Conservation (phyloP, 92 coral and sea anemone species). For the Metridium senile region DNA sequence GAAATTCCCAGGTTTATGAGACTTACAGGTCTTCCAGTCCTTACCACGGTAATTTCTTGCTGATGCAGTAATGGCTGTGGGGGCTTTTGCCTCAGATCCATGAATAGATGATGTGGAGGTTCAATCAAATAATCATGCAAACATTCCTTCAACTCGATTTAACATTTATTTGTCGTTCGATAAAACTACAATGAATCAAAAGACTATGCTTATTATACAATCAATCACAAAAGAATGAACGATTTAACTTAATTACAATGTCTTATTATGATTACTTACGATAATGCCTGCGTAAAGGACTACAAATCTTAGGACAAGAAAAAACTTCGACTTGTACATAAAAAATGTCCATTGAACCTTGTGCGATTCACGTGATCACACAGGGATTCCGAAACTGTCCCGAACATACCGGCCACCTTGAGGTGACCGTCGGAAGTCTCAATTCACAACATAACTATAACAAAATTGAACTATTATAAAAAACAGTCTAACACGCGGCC, state of each 20-base stretch:
- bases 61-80: constrained; percentile 5
- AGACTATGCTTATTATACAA: no score
- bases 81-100: neutral
- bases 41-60: constrained; percentile 34
- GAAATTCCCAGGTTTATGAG: constrained; percentile 43
- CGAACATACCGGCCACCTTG: constrained; percentile 8
- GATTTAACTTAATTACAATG: no score
- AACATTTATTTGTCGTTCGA: no score
- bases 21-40: constrained; percentile 52
- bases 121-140: no score
- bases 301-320: no score
- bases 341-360: no score
- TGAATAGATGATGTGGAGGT: constrained; percentile 1
- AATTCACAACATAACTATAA: neutral
- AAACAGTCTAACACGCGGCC: neutral
- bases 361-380: constrained; percentile 1
- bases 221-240: no score
- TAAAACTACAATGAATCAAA: no score
- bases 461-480: neutral
- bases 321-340: no score
- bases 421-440: neutral
- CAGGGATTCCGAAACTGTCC: neutral
- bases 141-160: no score
- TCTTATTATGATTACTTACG: no score
- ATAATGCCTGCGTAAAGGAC: no score